Percentiles rank a stretch among this genome's conserved stretches.
phyloP scores from a whole-genome alignment of 2,797 vertebrate species.

The Galago senegalensis region DNA sequence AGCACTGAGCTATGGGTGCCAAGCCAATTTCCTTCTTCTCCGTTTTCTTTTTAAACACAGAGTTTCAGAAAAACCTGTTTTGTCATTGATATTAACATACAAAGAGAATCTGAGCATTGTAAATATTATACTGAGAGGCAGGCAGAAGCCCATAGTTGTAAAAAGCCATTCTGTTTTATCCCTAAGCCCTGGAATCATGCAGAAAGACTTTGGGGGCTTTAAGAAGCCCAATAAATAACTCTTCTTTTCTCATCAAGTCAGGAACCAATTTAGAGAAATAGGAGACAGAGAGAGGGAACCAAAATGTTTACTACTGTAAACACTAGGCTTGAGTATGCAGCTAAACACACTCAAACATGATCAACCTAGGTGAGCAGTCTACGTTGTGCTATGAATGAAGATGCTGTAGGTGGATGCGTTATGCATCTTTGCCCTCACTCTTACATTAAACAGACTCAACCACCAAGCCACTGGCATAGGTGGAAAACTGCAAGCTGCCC shows the following conservation, averaged over 20 bases:
- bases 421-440: neutral
- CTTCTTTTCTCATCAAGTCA: neutral
- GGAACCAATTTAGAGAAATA: constrained; percentile 15
- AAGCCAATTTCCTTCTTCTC: neutral
- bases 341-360: neutral
- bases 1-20: no score
- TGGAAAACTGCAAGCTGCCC: neutral
- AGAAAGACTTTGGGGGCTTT: neutral
- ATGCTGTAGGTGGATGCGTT: neutral
- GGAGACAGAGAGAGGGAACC: constrained; percentile 4
- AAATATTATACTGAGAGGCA: neutral
- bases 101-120: neutral
- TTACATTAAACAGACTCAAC: neutral
- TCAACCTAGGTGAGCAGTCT: neutral
- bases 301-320: neutral
- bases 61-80: neutral
- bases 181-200: neutral
- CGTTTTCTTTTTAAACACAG: neutral
- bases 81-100: neutral
- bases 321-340: neutral
- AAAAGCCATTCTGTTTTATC: neutral
- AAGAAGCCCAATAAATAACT: neutral
- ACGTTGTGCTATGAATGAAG: neutral
- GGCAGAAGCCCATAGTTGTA: neutral
- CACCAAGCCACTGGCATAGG: neutral